Percentiles rank a stretch among this genome's conserved stretches.
Evolutionary conservation across 2,888 invertebrate genomes (phyloP).

Genomic region (Agonopterix arenella): DNA sequence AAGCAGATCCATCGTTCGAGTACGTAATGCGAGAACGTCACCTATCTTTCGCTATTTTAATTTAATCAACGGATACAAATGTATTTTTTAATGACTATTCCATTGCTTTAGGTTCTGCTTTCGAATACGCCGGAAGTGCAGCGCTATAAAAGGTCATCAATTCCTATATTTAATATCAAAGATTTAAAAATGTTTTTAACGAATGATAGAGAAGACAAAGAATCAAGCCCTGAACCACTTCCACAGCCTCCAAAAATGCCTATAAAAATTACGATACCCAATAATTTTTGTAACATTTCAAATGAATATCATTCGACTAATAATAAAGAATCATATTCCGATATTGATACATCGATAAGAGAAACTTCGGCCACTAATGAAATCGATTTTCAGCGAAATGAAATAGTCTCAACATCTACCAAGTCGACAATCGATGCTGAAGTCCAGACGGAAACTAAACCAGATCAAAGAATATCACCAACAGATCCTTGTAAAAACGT

Average conservation of each 20-base stretch:
- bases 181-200: conserved; percentile 27
- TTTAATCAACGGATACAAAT: too few species aligned
- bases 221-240: not conserved
- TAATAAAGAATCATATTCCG: not conserved
- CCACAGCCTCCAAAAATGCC: not conserved
- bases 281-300: conserved; percentile 5
- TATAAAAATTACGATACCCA: conserved; percentile 20
- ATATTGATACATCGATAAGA: not conserved
- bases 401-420: not conserved
- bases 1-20: too few species aligned
- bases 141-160: conserved; percentile 17
- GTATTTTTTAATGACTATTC: not conserved
- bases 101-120: conserved; percentile 35
- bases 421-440: conserved; percentile 22
- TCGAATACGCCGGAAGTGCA: conserved; percentile 30
- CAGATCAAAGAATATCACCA: not conserved
- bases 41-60: too few species aligned
- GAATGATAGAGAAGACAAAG: not conserved
- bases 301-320: not conserved
- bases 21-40: too few species aligned
- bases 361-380: conserved; percentile 4
- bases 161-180: conserved; percentile 27
- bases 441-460: conserved; percentile 29
- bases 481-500: not conserved
- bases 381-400: not conserved